A percentile compares a stretch with the other conserved stretches of the same genome.
Evolutionary conservation across 1,140 invertebrate genomes (phyloP).

Genomic region (Dendrolimus kikuchii): DNA sequence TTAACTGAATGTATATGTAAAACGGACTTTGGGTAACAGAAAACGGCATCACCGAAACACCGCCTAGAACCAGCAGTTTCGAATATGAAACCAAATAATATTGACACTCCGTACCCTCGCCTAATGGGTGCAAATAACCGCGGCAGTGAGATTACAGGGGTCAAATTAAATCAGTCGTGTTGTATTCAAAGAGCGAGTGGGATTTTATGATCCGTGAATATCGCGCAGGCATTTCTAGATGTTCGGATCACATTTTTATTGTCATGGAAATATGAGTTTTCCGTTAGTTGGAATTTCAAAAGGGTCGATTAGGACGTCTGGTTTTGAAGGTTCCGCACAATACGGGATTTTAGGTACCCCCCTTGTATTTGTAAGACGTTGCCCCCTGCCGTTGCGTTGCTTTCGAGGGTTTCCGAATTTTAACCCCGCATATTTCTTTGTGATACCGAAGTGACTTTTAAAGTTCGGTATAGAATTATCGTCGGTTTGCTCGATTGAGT

Average conservation of each 20-base stretch:
- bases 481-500: slow-evolving; percentile 44
- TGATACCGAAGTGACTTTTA: slow-evolving; percentile 44
- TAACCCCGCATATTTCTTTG: slow-evolving; percentile 38
- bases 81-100: slow-evolving; percentile 44
- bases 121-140: slow-evolving; percentile 15
- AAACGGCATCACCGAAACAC: slow-evolving; percentile 42
- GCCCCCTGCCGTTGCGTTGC: slow-evolving; percentile 32
- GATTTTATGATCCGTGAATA: slow-evolving; percentile 72
- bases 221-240: slow-evolving; percentile 69
- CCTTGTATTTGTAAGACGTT: slow-evolving; percentile 56
- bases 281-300: slow-evolving; percentile 69
- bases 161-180: slow-evolving; percentile 52
- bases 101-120: slow-evolving; percentile 28
- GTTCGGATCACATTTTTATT: slow-evolving; percentile 70
- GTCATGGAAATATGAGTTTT: slow-evolving; percentile 70
- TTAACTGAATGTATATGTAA: slow-evolving; percentile 16
- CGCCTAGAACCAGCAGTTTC: slow-evolving; percentile 34
- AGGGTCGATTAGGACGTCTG: slow-evolving; percentile 69
- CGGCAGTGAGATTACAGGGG: slow-evolving; percentile 19
- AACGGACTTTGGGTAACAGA: slow-evolving; percentile 23
- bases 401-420: slow-evolving; percentile 35
- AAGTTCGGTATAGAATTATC: slow-evolving; percentile 62
- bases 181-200: slow-evolving; percentile 43
- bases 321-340: slow-evolving; percentile 65
- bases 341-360: slow-evolving; percentile 34